phyloP scores from a whole-genome alignment of 30 jellyfish, hydroid and myxozoan species.

The Pelagia noctiluca region DNA sequence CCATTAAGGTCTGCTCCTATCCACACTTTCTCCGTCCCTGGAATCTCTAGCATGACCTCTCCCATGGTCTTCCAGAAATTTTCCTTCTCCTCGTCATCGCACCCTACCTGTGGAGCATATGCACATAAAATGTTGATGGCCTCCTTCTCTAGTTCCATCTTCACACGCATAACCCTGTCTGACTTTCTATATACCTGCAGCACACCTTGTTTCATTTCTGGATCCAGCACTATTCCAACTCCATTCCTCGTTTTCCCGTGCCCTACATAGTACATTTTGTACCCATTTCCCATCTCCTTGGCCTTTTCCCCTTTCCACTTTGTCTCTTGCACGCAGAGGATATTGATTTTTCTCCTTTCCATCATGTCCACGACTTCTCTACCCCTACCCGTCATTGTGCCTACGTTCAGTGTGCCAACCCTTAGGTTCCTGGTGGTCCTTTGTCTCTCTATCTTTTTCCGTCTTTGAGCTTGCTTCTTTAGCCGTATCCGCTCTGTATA shows the following conservation, averaged over 20 bases:
- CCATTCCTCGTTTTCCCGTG: conserved; percentile 11
- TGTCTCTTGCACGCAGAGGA: conserved; percentile 36
- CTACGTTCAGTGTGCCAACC: conserved; percentile 32
- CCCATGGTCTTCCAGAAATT: not conserved
- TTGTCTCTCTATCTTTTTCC: not conserved
- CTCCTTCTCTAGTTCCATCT: not conserved
- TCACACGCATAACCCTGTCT: conserved; percentile 17
- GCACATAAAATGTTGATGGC: not conserved
- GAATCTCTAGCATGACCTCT: not conserved
- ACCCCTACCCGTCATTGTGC: conserved; percentile 28
- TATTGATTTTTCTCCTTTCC: not conserved
- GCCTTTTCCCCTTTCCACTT: conserved; percentile 38
- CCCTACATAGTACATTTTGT: conserved; percentile 17
- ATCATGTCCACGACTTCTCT: conserved; percentile 13
- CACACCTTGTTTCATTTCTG: not conserved
- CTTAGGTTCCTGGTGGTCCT: not conserved
- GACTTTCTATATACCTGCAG: not conserved
- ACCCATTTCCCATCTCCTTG: conserved; percentile 30
- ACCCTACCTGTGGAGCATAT: conserved; percentile 29
- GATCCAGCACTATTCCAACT: conserved; percentile 5
- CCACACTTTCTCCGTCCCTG: not conserved
- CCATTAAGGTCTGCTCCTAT: not conserved
- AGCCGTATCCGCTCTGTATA: not conserved
- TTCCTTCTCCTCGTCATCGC: conserved; percentile 10
- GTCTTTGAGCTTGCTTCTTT: not conserved